Evolutionary conservation across 2,797 vertebrate genomes (phyloP).

Genomic region (Malurus splendens): DNA sequence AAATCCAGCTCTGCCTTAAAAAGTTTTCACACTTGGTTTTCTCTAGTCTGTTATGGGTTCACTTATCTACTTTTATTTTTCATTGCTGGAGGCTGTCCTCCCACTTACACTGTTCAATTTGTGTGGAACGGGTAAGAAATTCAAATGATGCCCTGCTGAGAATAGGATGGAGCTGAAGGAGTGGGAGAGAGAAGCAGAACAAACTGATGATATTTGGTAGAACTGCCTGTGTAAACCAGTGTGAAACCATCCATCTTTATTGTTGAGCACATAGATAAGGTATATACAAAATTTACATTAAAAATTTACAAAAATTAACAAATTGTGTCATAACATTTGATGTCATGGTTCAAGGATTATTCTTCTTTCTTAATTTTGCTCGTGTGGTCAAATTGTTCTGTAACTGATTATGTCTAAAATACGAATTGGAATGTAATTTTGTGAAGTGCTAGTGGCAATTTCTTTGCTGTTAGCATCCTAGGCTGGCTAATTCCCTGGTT

Average conservation of each 20-base stretch:
- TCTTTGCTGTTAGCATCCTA: not conserved
- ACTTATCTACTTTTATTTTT: not conserved
- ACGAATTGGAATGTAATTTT: not conserved
- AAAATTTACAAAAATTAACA: not conserved
- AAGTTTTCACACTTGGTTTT: not conserved
- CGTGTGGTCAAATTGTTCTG: not conserved
- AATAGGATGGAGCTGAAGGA: not conserved
- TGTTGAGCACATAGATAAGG: not conserved
- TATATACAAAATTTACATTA: not conserved
- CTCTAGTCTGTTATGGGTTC: not conserved
- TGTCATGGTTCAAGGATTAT: not conserved
- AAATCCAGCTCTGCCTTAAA: not conserved
- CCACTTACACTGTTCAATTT: not conserved
- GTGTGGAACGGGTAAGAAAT: not conserved
- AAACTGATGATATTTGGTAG: not conserved
- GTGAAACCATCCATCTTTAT: not conserved
- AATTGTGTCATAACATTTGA: accelerated
- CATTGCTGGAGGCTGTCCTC: conserved; percentile 3
- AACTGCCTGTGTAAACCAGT: not conserved
- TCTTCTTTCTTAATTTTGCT: not conserved
- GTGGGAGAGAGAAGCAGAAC: not conserved
- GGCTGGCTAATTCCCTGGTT: not conserved
- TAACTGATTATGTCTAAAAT: not conserved
- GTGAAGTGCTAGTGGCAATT: not conserved
- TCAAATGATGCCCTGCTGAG: not conserved